A percentile compares a stretch with the other conserved stretches of the same genome.
These are phyloP conservation scores for Rhabdornis inornatus DNA, from an alignment of 2,113 vertebrate genomes.

Conservation along the genomic window DNA sequence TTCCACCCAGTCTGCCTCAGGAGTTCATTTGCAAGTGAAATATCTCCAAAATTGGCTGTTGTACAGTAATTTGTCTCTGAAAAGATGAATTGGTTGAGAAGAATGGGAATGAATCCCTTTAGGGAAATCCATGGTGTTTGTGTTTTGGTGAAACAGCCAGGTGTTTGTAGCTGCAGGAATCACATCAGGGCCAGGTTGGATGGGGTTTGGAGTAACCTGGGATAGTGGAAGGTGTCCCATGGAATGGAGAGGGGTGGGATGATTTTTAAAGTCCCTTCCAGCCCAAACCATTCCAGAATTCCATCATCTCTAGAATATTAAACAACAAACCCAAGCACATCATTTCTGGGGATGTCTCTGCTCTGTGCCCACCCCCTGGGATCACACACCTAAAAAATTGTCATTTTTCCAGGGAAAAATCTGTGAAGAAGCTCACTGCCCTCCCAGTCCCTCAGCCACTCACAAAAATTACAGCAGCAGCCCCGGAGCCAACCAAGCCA, in stretches of 20 bases:
- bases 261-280: not conserved
- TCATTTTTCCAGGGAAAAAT: conserved; percentile 77
- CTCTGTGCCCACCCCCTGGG: accelerated
- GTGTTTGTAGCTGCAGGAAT: not conserved
- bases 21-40: not conserved
- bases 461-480: conserved; percentile 72
- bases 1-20: not conserved
- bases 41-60: not conserved
- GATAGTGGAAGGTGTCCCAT: not conserved
- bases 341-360: accelerated
- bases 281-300: not conserved
- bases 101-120: not conserved
- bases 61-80: not conserved
- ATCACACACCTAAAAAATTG: not conserved
- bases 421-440: conserved; percentile 82
- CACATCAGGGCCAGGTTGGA: not conserved
- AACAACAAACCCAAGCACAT: accelerated
- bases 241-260: not conserved
- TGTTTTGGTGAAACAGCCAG: not conserved
- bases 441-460: conserved; percentile 72
- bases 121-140: not conserved
- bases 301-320: not conserved
- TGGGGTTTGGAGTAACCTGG: not conserved
- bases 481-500: conserved; percentile 77
- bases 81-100: not conserved